Evolutionary conservation across 2,888 invertebrate species (phyloP).

Genomic region (Spodoptera littoralis): DNA sequence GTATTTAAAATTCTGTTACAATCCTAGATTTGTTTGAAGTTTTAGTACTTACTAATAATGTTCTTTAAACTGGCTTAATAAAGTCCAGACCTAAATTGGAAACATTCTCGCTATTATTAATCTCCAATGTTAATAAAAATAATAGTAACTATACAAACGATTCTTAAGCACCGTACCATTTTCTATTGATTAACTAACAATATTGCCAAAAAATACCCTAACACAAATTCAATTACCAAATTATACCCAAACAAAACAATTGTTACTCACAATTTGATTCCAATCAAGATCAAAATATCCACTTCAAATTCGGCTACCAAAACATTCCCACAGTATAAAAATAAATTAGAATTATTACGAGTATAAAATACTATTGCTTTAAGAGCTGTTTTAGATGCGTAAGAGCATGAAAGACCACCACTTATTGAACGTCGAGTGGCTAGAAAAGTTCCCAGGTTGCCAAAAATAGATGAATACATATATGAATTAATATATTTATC

Average conservation of each 20-base stretch:
- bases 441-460: slow-evolving; percentile 66
- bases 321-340: slow-evolving; percentile 66
- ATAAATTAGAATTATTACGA: slow-evolving; percentile 62
- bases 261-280: slow-evolving; percentile 23
- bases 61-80: no score
- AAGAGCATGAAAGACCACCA: slow-evolving; percentile 48
- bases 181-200: no score
- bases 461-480: slow-evolving; percentile 61
- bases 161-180: no score
- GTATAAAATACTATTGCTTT: slow-evolving; percentile 57
- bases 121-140: no score
- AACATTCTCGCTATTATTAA: no score
- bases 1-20: no score
- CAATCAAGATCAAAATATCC: slow-evolving; percentile 44
- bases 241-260: slow-evolving; percentile 27
- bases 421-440: slow-evolving; percentile 61
- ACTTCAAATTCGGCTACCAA: slow-evolving; percentile 45
- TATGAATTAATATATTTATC: slow-evolving; percentile 49
- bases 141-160: no score
- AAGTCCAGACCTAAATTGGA: no score
- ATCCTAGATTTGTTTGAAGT: no score
- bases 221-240: slow-evolving; percentile 3
- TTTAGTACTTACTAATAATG: no score
- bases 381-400: slow-evolving; percentile 54
- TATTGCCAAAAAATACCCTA: background rate